phyloP scores from a whole-genome alignment of 2,797 vertebrate genomes.

The Pseudochaenichthys georgianus region DNA sequence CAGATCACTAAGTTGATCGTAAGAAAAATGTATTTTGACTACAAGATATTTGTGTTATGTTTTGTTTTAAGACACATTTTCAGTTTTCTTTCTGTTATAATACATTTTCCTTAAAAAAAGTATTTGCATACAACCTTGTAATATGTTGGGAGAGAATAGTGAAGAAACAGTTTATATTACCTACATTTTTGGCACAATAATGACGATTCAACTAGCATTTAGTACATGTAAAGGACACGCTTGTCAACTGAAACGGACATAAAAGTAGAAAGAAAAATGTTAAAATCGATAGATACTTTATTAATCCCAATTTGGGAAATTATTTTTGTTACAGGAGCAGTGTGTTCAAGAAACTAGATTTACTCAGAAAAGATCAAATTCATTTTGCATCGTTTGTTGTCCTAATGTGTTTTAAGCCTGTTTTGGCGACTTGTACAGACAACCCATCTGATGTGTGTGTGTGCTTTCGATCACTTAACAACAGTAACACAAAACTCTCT shows the following conservation, averaged over 20 bases:
- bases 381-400: background rate
- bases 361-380: background rate
- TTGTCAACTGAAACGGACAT: background rate
- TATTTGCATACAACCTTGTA: no score
- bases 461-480: constrained; percentile 20
- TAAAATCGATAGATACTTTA: no score
- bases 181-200: background rate
- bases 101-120: no score
- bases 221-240: background rate
- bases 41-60: no score
- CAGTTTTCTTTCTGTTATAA: no score
- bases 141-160: no score
- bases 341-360: background rate
- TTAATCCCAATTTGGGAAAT: no score
- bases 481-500: constrained; percentile 48
- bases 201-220: constrained; percentile 4
- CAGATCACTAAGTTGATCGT: no score
- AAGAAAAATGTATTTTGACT: no score
- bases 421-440: constrained; percentile 7
- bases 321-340: no score
- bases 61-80: no score
- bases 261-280: background rate
- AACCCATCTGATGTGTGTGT: background rate
- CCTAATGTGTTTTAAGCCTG: constrained; percentile 10
- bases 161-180: no score